Evolutionary conservation across 2,113 vertebrate species (phyloP), one percentile per base, ranked within the genome.

Genomic region (Atrichornis clamosus): DNA sequence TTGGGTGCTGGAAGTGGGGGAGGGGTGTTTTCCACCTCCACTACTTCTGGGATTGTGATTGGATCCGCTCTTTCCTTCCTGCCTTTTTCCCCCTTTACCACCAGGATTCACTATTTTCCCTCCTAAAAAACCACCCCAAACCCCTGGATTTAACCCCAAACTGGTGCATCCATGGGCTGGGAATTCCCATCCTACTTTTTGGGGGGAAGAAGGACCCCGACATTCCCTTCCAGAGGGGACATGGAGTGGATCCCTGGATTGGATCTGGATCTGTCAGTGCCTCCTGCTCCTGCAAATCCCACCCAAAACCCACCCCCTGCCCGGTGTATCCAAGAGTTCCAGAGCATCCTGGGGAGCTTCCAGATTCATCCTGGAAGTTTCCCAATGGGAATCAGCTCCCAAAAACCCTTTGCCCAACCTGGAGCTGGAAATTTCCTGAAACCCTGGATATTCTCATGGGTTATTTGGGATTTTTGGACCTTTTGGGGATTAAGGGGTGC

Each of bases 371-470:
- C 75, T n/a, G 47, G 4, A 28, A 22, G 8, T n/a, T 28, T n/a
- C 60, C 39, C 76, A 15, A 3, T 30, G 39, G 60, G 49, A 79
- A 44, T 53, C 42, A 10, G 42, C 15, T 30, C 32, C 11, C 22
- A 35, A 35, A 44, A 44, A 35, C 53, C 39, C 24, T 24, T n/a
- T 18, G 13, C 3, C 56, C 74, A 20, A 20, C 28, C 13, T 26
- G 24, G 37, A 78, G 37, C 47, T 53, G 59, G 24, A 64, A 42
- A 35, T 53, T 30, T 55, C 32, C 32, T 39, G 11, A 28, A 50
- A 41, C 52, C 22, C 13, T 15, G 19, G 19, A n/a, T n/a, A 15
- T 11, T 2, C 0, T 23, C 5, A 1, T 16, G 41, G 24, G 26
- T 58, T 75, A 13, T 58, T 28, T 46, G 72, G 53, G 41, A 27